Evolutionary conservation across 2,888 invertebrate species (phyloP), one percentile per base, ranked within the genome.

Genomic region (Nasonia oneida): DNA sequence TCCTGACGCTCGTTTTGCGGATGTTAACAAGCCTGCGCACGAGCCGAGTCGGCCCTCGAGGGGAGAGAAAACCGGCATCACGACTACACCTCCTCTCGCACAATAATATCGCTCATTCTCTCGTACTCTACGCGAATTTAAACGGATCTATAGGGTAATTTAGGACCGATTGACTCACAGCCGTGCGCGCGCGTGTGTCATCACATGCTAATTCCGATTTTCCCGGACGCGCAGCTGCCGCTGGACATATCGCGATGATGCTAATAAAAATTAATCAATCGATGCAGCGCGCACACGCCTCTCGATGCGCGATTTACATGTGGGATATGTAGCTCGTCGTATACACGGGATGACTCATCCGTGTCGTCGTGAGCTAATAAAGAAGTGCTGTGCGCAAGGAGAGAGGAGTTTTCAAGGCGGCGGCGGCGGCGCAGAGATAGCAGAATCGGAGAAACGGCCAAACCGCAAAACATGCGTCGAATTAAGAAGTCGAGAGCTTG

Each of bases 1-100:
- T 92, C 92, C 91, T 91, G 90, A 90, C 89, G 91, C 90, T 91
- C 91, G 90, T 91, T 91, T 91, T 89, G 91, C 89, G 91, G 91
- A 93, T 93, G 92, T 93, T 93, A 93, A 93, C 93, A 92, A 93
- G 92, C 64, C 77, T 33, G 67, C 23, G 15, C 23, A 15, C 14
- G 67, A 33, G 29, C 29, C 29, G 67, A 10, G 61, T 33, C 10
- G 33, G 3, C 29, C 67, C 67, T 67, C 67, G 67, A 29, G 67
- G 29, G 67, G 8, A 67, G 33, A 67, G 57, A 23, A 61, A 67
- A 67, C 67, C 67, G 67, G 67, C 67, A 67, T 23, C 29, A 33
- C 67, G 67, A 61, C 57, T 23, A 42, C 8, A 12, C 18, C 15
- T 53, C 18, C 10, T 15, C 10, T 15, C 53, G 23, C 23, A n/a